Evolutionary conservation across 1,140 invertebrate genomes (phyloP), one percentile per base, ranked within the genome.

Genomic region (Lasioglossum albipes): DNA sequence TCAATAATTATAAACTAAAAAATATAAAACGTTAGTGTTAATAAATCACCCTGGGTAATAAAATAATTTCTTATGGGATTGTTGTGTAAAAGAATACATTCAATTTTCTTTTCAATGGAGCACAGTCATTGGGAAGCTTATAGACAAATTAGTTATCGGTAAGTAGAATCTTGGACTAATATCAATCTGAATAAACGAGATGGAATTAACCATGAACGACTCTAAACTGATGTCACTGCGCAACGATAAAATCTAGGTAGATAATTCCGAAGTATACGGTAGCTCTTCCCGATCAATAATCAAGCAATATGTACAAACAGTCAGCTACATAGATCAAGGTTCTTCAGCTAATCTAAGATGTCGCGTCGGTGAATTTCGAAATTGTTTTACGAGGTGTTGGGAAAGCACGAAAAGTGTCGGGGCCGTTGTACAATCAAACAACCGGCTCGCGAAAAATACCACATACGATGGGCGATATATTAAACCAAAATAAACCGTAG

Each of bases 321-420:
- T 57, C 16, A 49, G n/a, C 7, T 3, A 20, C 16, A 4, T 13
- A 67, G 73, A 75, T 75, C 57, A 16, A 5, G 70, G 75, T 83
- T 27, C 67, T 49, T 22, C 9, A 42, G 41, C 70, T 78, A 72
- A 12, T 31, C 7, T 22, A 36, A 1, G 22, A 22, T 68, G 41
- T 59, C 62, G 42, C 0, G 52, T 52, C 62, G 9, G 71, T 82
- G 22, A 71, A 69, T 64, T 82, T 78, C 59, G 68, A 45, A 75
- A 59, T 16, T 13, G 10, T 75, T 83, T 59, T 69, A 76, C 36
- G 5, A 36, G 36, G 36, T 36, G 36, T 36, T 36, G 5, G 5
- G 36, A 12, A 5, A 16, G 22, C 27, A 61, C 18, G 57, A 70
- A 45, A 69, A 67, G n/a, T 54, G 10, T 13, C 20, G 45, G 5